Evolutionary conservation across 2,113 vertebrate genomes (phyloP), one percentile per base, ranked within the genome.

Genomic region (Colaptes auratus): DNA sequence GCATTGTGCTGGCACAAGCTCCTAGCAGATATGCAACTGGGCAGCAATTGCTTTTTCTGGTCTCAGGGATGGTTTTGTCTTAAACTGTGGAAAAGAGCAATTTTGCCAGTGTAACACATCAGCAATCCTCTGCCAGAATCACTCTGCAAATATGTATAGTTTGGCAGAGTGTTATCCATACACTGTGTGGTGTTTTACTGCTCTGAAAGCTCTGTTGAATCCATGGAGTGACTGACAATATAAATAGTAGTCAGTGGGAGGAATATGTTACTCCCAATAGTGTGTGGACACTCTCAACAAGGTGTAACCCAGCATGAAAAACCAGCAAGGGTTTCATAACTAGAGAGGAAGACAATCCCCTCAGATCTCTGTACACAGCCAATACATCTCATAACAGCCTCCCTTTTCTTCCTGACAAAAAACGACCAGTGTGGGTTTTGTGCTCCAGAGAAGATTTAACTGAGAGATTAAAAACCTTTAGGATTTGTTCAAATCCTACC

Each of bases 191-290:
- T 50, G 75, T 44, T 86, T 36, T 89, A 74, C 69, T 67, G 77
- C 44, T 95, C 69, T 89, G 44, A 92, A 72, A 82, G 56, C 52
- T 92, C 84, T 66, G 24, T 21, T 69, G 61, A 89, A 94, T 80
- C n/a, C 75, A 92, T 91, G 64, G 67, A 72, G 87, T 1, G 2
- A 70, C 36, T 88, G 46, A 63, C 53, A 91, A 52, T 76, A 89
- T 80, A 85, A 93, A 86, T 78, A 92, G 86, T 39, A 92, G 50
- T 9, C 71, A 13, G 90, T 93, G 86, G 92, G 88, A 96, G 72
- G 90, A 95, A 94, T 63, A 86, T 0, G 4, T 89, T 96, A 88
- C 69, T 93, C 69, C 28, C 1, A 6, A 9, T 59, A 70, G 64
- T 31, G 35, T 48, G 53, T 15, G 61, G 28, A 66, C 73, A 86